Base-by-base conservation (phyloP, 1,140 invertebrate genomes). In the Matsumurasca onukii region DNA sequence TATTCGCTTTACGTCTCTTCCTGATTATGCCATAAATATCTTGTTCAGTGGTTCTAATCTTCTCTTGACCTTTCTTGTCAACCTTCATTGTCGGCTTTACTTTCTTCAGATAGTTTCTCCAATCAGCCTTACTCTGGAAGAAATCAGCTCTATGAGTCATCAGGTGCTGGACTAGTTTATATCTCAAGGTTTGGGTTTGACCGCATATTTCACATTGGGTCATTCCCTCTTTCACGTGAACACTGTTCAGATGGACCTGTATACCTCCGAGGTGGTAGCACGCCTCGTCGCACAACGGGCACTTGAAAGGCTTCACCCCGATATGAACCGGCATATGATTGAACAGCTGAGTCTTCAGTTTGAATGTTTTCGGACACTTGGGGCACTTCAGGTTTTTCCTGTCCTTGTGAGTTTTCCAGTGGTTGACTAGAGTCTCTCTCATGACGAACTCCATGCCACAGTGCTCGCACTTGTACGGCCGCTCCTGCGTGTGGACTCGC, bases 381-480 rank as follows among this genome's bases (percentile, higher is more conserved):
- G 81, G 78, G 73, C 87, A 88, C 13, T 81, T 76, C 73, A 88
- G 89, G 17, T 87, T 87, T 74, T 87, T 86, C 75, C 83, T 85
- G 1, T 86, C 86, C 0, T 84, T 85, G 75, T 87, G 86, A 72
- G 86, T 86, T 52, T 85, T 73, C 70, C 78, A 83, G 75, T 88
- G 86, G 22, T 84, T 86, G 73, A 86, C 87, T 20, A 88, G 78
- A 73, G 86, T 67, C 5, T 59, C 55, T 29, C 30, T 59, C 15
- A 59, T 55, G 62, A 62, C 17, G 64, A 64, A 69, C 67, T 65
- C 9, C 69, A 69, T 20, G 73, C 30, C 73, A 31, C 70, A 73
- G 29, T 89, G 90, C 34, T 77, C 77, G 76, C 89, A 91, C 30
- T 87, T 80, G 75, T 89, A 91, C 39, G 88, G 84, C 78, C 88